phyloP scores from a whole-genome alignment of 64 coral and sea anemone species.

The Hydrozoanthus tunicans region DNA sequence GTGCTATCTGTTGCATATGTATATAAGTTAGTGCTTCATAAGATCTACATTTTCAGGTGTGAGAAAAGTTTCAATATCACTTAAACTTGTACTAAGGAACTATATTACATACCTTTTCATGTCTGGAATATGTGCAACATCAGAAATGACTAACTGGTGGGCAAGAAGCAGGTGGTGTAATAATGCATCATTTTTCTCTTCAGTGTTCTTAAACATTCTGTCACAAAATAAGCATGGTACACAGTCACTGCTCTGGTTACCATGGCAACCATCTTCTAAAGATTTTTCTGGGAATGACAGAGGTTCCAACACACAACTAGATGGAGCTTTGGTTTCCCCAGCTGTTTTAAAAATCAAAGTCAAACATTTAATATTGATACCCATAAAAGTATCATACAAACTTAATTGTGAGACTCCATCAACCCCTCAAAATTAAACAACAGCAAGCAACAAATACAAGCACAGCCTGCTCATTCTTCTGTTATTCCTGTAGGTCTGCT shows the following conservation, averaged over 20 bases:
- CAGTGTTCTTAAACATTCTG: conserved; percentile 79
- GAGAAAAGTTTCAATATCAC: no score
- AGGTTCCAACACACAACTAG: conserved; percentile 1
- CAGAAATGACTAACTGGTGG: conserved; percentile 90
- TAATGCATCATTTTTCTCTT: conserved; percentile 80
- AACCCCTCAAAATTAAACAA: no score
- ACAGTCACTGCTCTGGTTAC: neutral
- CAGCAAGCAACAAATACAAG: no score
- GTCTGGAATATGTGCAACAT: conserved; percentile 86
- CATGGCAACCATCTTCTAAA: neutral
- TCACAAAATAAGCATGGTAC: conserved; percentile 95
- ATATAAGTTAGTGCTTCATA: no score
- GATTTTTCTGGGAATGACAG: conserved; percentile 42
- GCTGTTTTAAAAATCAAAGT: conserved; percentile 4
- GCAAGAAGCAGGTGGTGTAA: conserved; percentile 89
- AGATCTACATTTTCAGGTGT: no score
- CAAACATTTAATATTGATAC: neutral
- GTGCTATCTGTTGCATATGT: no score
- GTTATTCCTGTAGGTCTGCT: no score
- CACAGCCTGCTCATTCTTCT: no score
- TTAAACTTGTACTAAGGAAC: no score
- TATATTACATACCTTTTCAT: conserved; percentile 75
- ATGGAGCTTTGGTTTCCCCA: neutral
- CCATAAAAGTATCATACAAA: no score
- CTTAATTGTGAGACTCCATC: no score